phyloP scores from a whole-genome alignment of 1,140 invertebrate species.

The Aphelinus certus region DNA sequence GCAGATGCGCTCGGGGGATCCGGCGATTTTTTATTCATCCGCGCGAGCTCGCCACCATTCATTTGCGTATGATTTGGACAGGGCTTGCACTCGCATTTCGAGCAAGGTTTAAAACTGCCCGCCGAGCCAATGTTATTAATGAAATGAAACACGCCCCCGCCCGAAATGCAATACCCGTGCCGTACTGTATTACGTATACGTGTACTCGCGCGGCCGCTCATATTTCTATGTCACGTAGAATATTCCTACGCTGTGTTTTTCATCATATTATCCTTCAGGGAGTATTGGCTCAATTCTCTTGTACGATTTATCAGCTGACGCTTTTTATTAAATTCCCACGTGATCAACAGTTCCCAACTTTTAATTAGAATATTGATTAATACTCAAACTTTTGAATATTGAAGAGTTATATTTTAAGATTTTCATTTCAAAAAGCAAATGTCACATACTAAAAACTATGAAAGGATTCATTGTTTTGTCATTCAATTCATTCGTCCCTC shows the following conservation, averaged over 20 bases:
- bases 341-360: too few relatives aligned
- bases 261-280: not conserved
- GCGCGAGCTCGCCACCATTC: too few relatives aligned
- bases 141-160: slow-evolving; percentile 4
- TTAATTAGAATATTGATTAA: too few relatives aligned
- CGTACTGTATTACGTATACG: not conserved
- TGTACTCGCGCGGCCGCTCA: not conserved
- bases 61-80: too few relatives aligned
- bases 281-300: not conserved
- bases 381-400: too few relatives aligned
- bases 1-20: not conserved
- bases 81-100: too few relatives aligned
- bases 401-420: too few relatives aligned
- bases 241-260: not conserved
- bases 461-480: too few relatives aligned
- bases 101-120: slow-evolving; percentile 6
- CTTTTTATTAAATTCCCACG: slow-evolving; percentile 7
- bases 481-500: too few relatives aligned
- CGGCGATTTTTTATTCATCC: too few relatives aligned
- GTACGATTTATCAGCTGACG: not conserved
- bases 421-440: too few relatives aligned
- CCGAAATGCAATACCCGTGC: not conserved
- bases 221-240: not conserved
- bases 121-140: slow-evolving; percentile 4
- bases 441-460: too few relatives aligned